These are phyloP conservation scores for Procavia capensis DNA, from an alignment of 2,113 vertebrate species.

Conservation along the genomic window DNA sequence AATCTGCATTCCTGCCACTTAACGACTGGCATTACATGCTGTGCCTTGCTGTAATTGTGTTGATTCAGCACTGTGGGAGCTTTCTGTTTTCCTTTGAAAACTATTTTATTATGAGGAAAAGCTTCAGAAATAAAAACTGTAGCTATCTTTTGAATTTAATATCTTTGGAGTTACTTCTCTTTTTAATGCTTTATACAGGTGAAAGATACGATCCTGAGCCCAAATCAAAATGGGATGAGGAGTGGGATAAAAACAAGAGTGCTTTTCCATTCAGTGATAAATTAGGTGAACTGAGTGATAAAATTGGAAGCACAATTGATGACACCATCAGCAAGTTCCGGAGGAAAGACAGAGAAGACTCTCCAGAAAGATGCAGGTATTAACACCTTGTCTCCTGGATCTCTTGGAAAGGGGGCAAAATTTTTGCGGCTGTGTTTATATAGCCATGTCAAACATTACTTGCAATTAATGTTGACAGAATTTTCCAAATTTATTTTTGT, in stretches of 20 bases:
- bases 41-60: constrained; percentile 68
- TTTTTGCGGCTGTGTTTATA: constrained; percentile 26
- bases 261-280: constrained; percentile 98
- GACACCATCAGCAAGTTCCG: constrained; percentile 98
- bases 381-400: constrained; percentile 22
- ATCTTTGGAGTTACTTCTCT: constrained; percentile 70
- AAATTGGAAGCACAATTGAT: constrained; percentile 98
- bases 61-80: constrained; percentile 77
- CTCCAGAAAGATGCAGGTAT: constrained; percentile 97
- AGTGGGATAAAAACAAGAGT: constrained; percentile 96
- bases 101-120: constrained; percentile 66
- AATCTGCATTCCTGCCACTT: constrained; percentile 78
- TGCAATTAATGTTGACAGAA: not conserved
- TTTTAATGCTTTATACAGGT: constrained; percentile 84
- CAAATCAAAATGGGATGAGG: constrained; percentile 96
- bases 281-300: constrained; percentile 96
- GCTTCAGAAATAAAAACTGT: constrained; percentile 60
- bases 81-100: constrained; percentile 79
- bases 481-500: not conserved
- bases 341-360: constrained; percentile 97
- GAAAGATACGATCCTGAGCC: constrained; percentile 94
- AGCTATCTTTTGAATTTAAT: constrained; percentile 45
- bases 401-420: not conserved
- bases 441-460: not conserved
- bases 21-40: constrained; percentile 76